Conservation (phyloP, 2,113 vertebrate species). For the Aythya baeri region DNA sequence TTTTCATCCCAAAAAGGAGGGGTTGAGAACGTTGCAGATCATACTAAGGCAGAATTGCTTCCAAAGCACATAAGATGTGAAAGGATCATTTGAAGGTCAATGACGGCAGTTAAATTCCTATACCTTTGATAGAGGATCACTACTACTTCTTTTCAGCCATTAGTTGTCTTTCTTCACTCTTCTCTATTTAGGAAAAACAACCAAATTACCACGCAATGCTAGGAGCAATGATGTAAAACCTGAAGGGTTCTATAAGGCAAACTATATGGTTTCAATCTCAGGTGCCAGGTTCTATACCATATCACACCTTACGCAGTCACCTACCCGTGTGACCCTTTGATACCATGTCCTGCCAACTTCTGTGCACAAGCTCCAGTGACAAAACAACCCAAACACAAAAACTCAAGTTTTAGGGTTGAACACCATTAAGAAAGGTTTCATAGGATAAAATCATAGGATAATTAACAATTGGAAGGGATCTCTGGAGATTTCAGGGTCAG, state of each 20-base stretch:
- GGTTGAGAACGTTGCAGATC: not conserved
- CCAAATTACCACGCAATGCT: not conserved
- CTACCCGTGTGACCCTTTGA: not conserved
- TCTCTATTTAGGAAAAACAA: not conserved
- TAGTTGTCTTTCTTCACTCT: not conserved
- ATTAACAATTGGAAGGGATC: not conserved
- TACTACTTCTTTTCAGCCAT: not conserved
- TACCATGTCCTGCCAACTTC: not conserved
- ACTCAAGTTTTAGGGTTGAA: not conserved
- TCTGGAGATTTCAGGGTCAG: not conserved
- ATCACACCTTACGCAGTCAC: not conserved
- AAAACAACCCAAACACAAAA: not conserved
- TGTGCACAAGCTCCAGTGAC: not conserved
- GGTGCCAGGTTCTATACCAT: not conserved
- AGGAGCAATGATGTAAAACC: not conserved
- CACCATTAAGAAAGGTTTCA: not conserved
- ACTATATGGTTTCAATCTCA: not conserved
- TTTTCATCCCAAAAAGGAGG: slow-evolving; percentile 17
- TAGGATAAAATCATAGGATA: not conserved
- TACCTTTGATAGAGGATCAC: not conserved
- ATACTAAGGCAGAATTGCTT: not conserved
- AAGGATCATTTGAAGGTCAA: not conserved
- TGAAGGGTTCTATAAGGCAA: not conserved
- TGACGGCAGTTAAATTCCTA: not conserved
- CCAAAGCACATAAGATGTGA: not conserved